A percentile compares a stretch with the other conserved stretches of the same genome.
Evolutionary conservation across 2,888 invertebrate species (phyloP).

Genomic region (Dilophus febrilis): DNA sequence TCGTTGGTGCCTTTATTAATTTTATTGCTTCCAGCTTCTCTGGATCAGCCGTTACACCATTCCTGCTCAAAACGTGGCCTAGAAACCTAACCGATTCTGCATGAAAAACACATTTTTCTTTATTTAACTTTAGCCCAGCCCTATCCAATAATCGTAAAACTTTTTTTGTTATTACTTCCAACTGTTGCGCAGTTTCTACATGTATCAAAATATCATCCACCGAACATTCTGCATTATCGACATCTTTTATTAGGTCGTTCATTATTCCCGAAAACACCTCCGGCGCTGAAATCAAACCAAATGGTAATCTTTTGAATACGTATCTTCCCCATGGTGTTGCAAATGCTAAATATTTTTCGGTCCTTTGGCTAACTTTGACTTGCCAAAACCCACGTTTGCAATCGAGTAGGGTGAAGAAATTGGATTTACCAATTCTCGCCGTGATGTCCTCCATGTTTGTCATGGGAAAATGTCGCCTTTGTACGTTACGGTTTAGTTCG

Average conservation of each 20-base stretch:
- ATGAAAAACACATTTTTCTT: constrained; percentile 9
- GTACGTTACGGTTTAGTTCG: constrained; percentile 2
- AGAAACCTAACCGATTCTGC: constrained; percentile 10
- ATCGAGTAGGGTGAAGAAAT: constrained; percentile 6
- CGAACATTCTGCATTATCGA: constrained; percentile 12
- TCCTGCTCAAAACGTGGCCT: constrained; percentile 11
- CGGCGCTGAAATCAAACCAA: constrained; percentile 14
- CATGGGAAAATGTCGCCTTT: constrained; percentile 2
- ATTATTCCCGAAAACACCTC: constrained; percentile 14
- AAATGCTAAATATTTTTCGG: constrained; percentile 11
- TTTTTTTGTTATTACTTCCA: constrained; percentile 10
- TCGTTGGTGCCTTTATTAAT: constrained; percentile 6
- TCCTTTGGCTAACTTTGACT: constrained; percentile 9
- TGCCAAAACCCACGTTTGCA: constrained; percentile 12
- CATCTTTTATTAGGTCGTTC: constrained; percentile 8
- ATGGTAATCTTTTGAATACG: constrained; percentile 11
- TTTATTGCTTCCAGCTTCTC: constrained; percentile 10
- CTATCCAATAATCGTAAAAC: constrained; percentile 7
- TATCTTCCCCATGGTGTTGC: constrained; percentile 14
- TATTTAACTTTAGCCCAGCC: constrained; percentile 7
- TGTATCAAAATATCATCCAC: constrained; percentile 16
- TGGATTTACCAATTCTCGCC: constrained; percentile 8
- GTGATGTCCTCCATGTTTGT: constrained; percentile 7
- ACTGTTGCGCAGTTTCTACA: constrained; percentile 11
- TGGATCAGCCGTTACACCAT: constrained; percentile 9